Evolutionary conservation across 2,113 vertebrate genomes (phyloP).

Genomic region (Etia nguti): DNA sequence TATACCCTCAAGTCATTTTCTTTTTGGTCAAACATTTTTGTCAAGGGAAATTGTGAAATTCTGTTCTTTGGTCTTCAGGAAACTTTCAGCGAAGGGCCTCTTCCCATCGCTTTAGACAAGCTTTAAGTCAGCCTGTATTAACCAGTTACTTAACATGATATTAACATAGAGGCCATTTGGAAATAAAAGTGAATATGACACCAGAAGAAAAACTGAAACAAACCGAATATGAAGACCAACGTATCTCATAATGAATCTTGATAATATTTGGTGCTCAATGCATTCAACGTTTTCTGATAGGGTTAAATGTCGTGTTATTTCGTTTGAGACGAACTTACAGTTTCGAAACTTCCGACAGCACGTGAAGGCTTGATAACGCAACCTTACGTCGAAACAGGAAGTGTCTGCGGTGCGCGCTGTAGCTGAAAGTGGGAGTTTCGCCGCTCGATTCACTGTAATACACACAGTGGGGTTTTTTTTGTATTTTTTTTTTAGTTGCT

Average conservation of each 20-base stretch:
- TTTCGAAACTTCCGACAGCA: background rate
- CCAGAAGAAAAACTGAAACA: background rate
- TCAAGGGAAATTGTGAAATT: background rate
- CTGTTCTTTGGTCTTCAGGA: background rate
- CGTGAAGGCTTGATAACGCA: background rate
- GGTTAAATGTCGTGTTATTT: background rate
- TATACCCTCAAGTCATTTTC: background rate
- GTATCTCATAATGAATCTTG: background rate
- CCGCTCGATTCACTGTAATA: background rate
- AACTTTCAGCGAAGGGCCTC: background rate
- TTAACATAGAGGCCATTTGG: background rate
- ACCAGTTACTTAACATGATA: background rate
- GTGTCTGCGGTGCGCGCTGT: background rate
- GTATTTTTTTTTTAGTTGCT: background rate
- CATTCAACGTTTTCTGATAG: background rate
- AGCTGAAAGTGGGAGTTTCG: background rate
- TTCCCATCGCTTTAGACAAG: background rate
- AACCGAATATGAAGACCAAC: background rate
- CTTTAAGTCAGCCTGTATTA: background rate
- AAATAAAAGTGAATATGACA: background rate
- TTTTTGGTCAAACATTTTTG: background rate
- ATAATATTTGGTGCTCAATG: background rate
- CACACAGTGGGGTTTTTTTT: rapidly evolving
- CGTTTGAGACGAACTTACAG: background rate
- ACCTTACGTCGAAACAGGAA: slow-evolving; percentile 43